Base-by-base conservation (phyloP, 1,140 invertebrate species). In the Elymnias hypermnestra region DNA sequence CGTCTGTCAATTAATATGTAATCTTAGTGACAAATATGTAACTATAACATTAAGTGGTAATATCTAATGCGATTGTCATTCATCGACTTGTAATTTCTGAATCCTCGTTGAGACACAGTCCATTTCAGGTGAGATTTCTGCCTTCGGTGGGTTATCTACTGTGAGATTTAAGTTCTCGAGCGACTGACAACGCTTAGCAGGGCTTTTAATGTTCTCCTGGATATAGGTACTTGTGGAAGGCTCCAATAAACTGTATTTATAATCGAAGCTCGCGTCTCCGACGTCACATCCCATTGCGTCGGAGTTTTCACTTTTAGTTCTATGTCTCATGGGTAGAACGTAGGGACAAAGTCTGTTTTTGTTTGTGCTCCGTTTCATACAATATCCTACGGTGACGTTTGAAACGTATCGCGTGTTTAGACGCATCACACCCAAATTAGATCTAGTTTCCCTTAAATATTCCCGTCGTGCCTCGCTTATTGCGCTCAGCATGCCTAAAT, bases 221-320 rank as follows among this genome's bases (percentile, higher is more conserved):
- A 38, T 37, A 15, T 39, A 67, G n/a, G 64, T 65, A 46, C 78
- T 83, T 1, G 82, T 83, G 3, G 75, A 82, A 6, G 82, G 78
- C 40, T 85, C 78, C 39, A 81, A 44, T 31, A 79, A 63, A 59
- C 63, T 75, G 53, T 63, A 73, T 46, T 77, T 79, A 36, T 65
- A 66, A 17, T 83, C 78, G 58, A 70, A 73, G 14, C 48, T 61
- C 10, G 38, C 62, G 5, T 83, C 78, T 47, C 40, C 69, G 35
- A 63, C 53, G 62, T 88, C 56, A 69, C 62, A 69, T 66, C 48
- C 59, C 15, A 87, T 72, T 8, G 72, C 74, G 50, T 90, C 89
- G 3, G 88, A 88, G 64, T 89, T 90, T 59, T 90, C 89, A 66
- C 88, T 89, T 63, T 87, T 87, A 45, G 89, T 90, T 68, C 88